phyloP scores from a whole-genome alignment of 2,113 vertebrate genomes.

The Synodontis membranacea region DNA sequence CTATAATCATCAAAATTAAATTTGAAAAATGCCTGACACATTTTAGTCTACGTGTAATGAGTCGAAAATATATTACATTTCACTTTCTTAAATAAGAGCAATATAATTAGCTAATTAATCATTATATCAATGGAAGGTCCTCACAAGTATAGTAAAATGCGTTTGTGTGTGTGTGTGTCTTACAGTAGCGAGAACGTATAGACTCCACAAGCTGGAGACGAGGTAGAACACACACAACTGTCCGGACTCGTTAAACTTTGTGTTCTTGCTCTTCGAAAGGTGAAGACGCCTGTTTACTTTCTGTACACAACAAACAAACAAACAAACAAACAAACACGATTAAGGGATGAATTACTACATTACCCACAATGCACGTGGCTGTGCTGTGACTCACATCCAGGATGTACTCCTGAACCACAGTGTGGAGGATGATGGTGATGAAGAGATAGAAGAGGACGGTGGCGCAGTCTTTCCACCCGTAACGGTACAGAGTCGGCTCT shows the following conservation, averaged over 20 bases:
- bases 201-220: slow-evolving; percentile 88
- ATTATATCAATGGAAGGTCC: too few relatives aligned
- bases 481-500: slow-evolving; percentile 87
- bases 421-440: slow-evolving; percentile 91
- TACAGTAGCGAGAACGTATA: slow-evolving; percentile 87
- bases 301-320: slow-evolving; percentile 64
- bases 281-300: slow-evolving; percentile 97
- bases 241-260: slow-evolving; percentile 96
- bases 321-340: background rate
- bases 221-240: slow-evolving; percentile 93
- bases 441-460: slow-evolving; percentile 95
- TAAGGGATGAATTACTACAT: background rate
- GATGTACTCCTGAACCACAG: slow-evolving; percentile 92
- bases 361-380: slow-evolving; percentile 6
- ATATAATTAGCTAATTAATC: too few relatives aligned
- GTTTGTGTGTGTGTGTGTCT: slow-evolving; percentile 57
- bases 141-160: too few relatives aligned
- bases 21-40: too few relatives aligned
- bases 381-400: slow-evolving; percentile 83
- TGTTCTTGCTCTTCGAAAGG: slow-evolving; percentile 97
- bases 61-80: too few relatives aligned
- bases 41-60: too few relatives aligned
- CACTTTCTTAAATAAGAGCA: too few relatives aligned
- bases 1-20: too few relatives aligned
- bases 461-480: slow-evolving; percentile 88